These are phyloP conservation scores for Stegodyphus mimosarum DNA, from an alignment of 1,140 invertebrate species.

Conservation along the genomic window DNA sequence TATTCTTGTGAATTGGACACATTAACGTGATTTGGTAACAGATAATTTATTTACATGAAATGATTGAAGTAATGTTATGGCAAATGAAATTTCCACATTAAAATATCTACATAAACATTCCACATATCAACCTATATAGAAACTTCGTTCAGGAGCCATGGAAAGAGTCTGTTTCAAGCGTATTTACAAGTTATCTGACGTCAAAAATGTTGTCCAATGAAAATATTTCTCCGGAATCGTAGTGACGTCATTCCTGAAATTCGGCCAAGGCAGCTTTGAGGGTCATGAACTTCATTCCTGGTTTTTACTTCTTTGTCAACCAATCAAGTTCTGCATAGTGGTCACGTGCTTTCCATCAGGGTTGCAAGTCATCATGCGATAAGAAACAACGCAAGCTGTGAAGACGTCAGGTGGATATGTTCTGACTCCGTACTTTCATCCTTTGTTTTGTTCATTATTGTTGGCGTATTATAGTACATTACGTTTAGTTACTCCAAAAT, in stretches of 20 bases:
- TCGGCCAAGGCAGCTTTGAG: conserved; percentile 56
- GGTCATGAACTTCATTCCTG: conserved; percentile 59
- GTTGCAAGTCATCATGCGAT: conserved; percentile 60
- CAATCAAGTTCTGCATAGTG: conserved; percentile 27
- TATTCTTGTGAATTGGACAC: too few relatives aligned
- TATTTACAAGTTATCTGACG: background rate
- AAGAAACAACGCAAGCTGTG: conserved; percentile 42
- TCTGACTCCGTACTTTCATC: conserved; percentile 14
- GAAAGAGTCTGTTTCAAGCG: too few relatives aligned
- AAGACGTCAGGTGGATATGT: conserved; percentile 59
- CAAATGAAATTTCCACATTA: too few relatives aligned
- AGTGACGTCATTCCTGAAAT: conserved; percentile 47
- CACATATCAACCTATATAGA: too few relatives aligned
- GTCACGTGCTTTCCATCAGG: conserved; percentile 48
- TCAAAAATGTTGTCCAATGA: background rate
- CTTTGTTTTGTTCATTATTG: conserved; percentile 37
- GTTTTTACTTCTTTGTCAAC: conserved; percentile 27
- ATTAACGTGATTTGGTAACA: too few relatives aligned
- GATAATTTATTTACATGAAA: too few relatives aligned
- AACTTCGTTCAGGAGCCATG: too few relatives aligned
- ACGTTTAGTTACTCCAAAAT: conserved; percentile 24
- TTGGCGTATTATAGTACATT: conserved; percentile 14
- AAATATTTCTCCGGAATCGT: background rate
- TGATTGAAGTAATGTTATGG: too few relatives aligned
- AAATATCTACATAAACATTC: too few relatives aligned